Conservation (phyloP, 2,797 vertebrate species). For the Sebastes steindachneri region DNA sequence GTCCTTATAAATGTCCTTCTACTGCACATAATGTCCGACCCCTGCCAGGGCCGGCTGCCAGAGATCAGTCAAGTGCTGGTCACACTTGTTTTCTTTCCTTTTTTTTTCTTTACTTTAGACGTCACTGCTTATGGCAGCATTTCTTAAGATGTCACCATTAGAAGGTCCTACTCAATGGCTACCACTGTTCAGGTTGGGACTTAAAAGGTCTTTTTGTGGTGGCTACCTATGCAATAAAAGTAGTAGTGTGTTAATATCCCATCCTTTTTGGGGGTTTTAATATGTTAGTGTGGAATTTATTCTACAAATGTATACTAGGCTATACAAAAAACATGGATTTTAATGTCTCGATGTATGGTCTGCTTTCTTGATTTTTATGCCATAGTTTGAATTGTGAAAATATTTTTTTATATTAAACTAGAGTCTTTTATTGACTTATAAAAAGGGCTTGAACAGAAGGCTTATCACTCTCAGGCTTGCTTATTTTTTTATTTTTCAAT, state of each 20-base stretch:
- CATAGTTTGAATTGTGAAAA: background rate
- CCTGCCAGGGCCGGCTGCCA: conserved; percentile 51
- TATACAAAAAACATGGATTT: background rate
- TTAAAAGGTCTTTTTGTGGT: conserved; percentile 9
- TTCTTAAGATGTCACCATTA: conserved; percentile 28
- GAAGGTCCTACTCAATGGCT: background rate
- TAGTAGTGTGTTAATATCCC: background rate
- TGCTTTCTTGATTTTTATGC: background rate
- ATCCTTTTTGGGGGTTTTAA: background rate
- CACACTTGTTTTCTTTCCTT: conserved; percentile 51
- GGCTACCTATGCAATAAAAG: background rate
- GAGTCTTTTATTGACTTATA: background rate
- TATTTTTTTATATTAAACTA: background rate
- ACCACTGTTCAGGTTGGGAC: conserved; percentile 17
- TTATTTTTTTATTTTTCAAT: background rate
- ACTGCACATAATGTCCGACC: conserved; percentile 67
- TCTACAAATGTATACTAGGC: background rate
- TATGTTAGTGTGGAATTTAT: background rate
- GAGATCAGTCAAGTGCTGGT: conserved; percentile 58
- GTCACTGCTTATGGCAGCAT: conserved; percentile 30
- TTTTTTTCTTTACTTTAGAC: conserved; percentile 17
- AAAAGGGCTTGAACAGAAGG: background rate
- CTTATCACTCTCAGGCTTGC: background rate
- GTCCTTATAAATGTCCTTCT: conserved; percentile 59
- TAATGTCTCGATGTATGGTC: too few species aligned